Conservation (phyloP, 2,888 invertebrate genomes). For the Trachelus tabidus region DNA sequence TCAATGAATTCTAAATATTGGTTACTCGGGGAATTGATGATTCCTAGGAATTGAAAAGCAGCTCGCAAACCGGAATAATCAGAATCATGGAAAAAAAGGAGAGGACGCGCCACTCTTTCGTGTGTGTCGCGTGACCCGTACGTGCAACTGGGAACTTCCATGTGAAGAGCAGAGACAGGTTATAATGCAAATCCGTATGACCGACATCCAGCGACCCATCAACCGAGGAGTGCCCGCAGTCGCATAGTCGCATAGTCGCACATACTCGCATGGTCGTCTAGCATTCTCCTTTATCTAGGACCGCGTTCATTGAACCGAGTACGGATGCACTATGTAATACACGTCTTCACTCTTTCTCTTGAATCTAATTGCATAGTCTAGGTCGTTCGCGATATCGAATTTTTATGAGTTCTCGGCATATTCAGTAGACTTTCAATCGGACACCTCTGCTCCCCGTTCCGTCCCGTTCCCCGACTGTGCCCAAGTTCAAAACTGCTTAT, state of each 20-base stretch:
- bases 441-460: not conserved
- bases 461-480: not conserved
- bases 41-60: not conserved
- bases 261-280: slow-evolving; percentile 30
- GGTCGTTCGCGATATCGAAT: not conserved
- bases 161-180: slow-evolving; percentile 40
- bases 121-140: not conserved
- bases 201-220: slow-evolving; percentile 43
- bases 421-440: not conserved
- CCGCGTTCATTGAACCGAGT: slow-evolving; percentile 50
- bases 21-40: not conserved
- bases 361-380: not conserved
- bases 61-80: not conserved
- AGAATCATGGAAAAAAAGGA: not conserved
- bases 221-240: slow-evolving; percentile 40
- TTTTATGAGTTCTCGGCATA: not conserved
- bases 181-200: slow-evolving; percentile 58
- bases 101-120: not conserved
- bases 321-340: not conserved
- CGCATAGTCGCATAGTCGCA: not conserved
- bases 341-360: not conserved
- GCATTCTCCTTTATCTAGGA: slow-evolving; percentile 43
- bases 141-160: not conserved
- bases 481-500: slow-evolving; percentile 12
- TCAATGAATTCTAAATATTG: not conserved